These are phyloP conservation scores for Lepidurus apus DNA, from an alignment of 1,140 invertebrate genomes.

Conservation along the genomic window DNA sequence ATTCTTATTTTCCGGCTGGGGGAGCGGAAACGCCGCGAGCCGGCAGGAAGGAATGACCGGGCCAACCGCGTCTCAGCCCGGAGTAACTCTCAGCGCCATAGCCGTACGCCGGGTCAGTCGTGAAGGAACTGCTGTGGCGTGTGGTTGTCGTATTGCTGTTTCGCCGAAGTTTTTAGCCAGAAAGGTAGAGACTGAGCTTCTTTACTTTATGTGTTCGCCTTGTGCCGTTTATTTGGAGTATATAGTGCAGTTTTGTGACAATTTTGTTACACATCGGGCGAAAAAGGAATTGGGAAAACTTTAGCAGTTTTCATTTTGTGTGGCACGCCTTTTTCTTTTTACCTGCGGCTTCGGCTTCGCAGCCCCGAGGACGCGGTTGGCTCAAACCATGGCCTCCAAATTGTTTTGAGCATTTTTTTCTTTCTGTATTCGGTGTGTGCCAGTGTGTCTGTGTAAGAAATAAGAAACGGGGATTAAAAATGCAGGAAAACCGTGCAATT, in stretches of 20 bases:
- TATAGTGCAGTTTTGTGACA: neutral
- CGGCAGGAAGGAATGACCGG: slow-evolving; percentile 20
- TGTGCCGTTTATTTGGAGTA: slow-evolving; percentile 10
- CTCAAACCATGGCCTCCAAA: slow-evolving; percentile 2
- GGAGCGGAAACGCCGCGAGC: slow-evolving; percentile 10
- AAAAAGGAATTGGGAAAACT: neutral
- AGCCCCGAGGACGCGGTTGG: neutral
- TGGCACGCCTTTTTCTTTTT: slow-evolving; percentile 14
- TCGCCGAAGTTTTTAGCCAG: neutral
- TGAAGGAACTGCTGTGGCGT: neutral
- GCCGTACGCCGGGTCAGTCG: neutral
- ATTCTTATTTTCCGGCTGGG: neutral
- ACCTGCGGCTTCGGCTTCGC: neutral
- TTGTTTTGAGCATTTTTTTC: neutral
- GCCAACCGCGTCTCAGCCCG: neutral
- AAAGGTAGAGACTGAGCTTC: neutral
- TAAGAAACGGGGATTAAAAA: too few species aligned
- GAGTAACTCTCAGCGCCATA: neutral
- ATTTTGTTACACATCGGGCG: neutral
- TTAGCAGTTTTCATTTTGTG: neutral
- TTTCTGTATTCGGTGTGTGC: neutral
- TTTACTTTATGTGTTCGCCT: neutral
- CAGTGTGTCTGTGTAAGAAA: too few species aligned
- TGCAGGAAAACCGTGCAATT: too few species aligned
- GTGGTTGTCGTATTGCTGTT: neutral